These are phyloP conservation scores for Gonioctena quinquepunctata DNA, from an alignment of 1,140 invertebrate species.

Conservation along the genomic window DNA sequence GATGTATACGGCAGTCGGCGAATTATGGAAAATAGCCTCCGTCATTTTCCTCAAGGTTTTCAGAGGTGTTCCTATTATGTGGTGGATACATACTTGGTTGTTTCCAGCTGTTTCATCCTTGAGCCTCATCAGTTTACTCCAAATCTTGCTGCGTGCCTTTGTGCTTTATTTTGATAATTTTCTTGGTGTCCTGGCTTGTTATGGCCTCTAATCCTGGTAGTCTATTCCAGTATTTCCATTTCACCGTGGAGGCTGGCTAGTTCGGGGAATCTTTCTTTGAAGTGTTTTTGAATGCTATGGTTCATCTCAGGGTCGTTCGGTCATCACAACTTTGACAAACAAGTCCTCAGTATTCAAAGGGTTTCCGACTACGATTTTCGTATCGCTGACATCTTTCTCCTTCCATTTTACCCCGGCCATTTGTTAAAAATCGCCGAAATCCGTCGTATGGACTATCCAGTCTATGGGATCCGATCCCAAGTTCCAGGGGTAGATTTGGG, in stretches of 20 bases:
- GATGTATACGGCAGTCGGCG: not conserved
- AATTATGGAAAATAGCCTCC: conserved; percentile 4
- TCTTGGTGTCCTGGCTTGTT: not conserved
- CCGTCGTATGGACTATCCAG: too few relatives aligned
- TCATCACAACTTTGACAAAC: not conserved
- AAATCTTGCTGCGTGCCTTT: conserved; percentile 5
- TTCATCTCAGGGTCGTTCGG: not conserved
- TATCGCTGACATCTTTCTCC: not conserved
- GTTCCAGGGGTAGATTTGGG: too few relatives aligned
- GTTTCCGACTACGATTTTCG: not conserved
- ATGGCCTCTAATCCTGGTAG: not conserved
- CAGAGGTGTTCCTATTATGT: not conserved
- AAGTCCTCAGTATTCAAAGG: not conserved
- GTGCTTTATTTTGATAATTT: conserved; percentile 17
- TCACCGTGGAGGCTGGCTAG: conserved; percentile 51
- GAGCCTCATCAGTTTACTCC: not conserved
- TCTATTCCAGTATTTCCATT: conserved; percentile 24
- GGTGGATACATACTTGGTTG: not conserved
- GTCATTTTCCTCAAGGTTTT: conserved; percentile 6
- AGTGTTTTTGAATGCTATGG: not conserved
- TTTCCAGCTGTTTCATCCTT: conserved; percentile 2
- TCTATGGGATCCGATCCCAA: too few relatives aligned
- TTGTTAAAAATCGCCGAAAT: too few relatives aligned
- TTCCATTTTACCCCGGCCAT: too few relatives aligned
- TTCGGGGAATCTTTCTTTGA: not conserved